Evolutionary conservation across 2,888 invertebrate species (phyloP).

Genomic region (Malthinus flaveolus): DNA sequence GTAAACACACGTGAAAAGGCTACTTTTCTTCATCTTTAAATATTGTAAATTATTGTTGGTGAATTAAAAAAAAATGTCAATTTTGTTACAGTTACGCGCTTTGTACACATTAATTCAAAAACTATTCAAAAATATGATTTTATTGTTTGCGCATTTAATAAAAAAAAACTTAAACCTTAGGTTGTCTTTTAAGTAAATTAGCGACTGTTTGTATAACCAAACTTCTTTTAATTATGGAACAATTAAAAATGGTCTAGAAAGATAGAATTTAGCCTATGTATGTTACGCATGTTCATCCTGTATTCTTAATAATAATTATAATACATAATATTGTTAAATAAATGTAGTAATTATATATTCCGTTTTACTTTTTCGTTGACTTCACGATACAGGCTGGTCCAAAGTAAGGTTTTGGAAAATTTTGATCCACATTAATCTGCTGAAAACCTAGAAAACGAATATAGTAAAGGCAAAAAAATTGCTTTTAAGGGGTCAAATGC

Average conservation of each 20-base stretch:
- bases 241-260: constrained; percentile 45
- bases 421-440: too few relatives aligned
- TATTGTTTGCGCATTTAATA: not conserved
- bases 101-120: constrained; percentile 12
- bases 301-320: constrained; percentile 54
- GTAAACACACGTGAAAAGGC: constrained; percentile 15
- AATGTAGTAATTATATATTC: constrained; percentile 53
- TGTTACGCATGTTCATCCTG: constrained; percentile 54
- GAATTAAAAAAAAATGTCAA: constrained; percentile 4
- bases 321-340: constrained; percentile 55
- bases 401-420: too few relatives aligned
- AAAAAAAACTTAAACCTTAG: constrained; percentile 2
- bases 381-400: too few relatives aligned
- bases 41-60: not conserved
- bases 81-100: constrained; percentile 4
- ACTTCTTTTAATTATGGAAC: constrained; percentile 12
- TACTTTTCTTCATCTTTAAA: constrained; percentile 9
- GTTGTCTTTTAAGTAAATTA: constrained; percentile 2
- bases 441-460: too few relatives aligned
- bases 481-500: too few relatives aligned
- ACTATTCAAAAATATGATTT: not conserved
- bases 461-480: too few relatives aligned
- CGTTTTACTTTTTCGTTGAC: constrained; percentile 9
- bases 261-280: constrained; percentile 50
- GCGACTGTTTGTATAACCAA: not conserved